Percentiles rank a stretch among this genome's conserved stretches.
phyloP scores from a whole-genome alignment of 2,113 vertebrate genomes.

The cat (Felis catus) region F.catus_Fca126_mat1.0 CM031421.1:64227501-64228000 shows the following conservation, averaged over 20 bases:
- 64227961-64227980: not conserved
- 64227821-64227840: not conserved
- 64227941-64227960: not conserved
- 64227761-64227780: not conserved
- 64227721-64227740: not conserved
- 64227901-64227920: not conserved
- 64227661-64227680: not conserved
- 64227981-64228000: not conserved
- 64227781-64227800: not conserved
- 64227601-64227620: not conserved
- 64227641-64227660: too few relatives aligned
- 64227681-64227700: not conserved
- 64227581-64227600: not conserved
- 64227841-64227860: not conserved
- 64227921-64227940: not conserved
- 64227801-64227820: not conserved
- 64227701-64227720: not conserved
- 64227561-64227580: not conserved
- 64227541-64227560: not conserved
- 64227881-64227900: not conserved
- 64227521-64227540: not conserved
- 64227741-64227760: not conserved
- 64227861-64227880: not conserved
- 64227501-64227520: conserved; percentile 1
- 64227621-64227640: not conserved